Conservation (phyloP, 2,113 vertebrate genomes). For the Rhea pennata region DNA sequence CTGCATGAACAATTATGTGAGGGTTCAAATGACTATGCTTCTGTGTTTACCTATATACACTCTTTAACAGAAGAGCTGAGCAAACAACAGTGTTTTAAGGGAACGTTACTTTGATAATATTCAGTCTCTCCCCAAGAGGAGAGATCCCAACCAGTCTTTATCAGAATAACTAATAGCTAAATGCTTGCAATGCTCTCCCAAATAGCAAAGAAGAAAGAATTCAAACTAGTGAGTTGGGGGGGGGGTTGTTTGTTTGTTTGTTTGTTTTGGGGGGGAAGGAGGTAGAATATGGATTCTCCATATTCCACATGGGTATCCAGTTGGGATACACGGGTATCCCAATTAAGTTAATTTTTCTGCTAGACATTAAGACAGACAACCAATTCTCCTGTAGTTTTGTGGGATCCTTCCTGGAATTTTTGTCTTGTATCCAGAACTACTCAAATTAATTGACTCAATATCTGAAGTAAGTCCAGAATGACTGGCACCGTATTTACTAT, state of each 20-base stretch:
- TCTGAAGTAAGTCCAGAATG: background rate
- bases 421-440: background rate
- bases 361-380: background rate
- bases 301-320: no score
- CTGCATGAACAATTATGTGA: background rate
- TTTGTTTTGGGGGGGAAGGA: no score
- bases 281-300: no score
- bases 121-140: background rate
- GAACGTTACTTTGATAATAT: background rate
- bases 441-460: background rate
- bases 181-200: rapidly evolving
- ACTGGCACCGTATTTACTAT: background rate
- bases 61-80: background rate
- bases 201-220: rapidly evolving
- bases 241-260: no score
- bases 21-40: background rate
- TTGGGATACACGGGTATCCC: no score
- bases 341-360: background rate
- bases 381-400: background rate
- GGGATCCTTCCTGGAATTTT: background rate
- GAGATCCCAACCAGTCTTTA: background rate
- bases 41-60: background rate
- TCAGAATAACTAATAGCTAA: background rate
- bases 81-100: background rate
- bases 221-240: background rate